Evolutionary conservation across 2,797 vertebrate genomes (phyloP), one percentile per base, ranked within the genome.

Genomic region (Luscinia luscinia): DNA sequence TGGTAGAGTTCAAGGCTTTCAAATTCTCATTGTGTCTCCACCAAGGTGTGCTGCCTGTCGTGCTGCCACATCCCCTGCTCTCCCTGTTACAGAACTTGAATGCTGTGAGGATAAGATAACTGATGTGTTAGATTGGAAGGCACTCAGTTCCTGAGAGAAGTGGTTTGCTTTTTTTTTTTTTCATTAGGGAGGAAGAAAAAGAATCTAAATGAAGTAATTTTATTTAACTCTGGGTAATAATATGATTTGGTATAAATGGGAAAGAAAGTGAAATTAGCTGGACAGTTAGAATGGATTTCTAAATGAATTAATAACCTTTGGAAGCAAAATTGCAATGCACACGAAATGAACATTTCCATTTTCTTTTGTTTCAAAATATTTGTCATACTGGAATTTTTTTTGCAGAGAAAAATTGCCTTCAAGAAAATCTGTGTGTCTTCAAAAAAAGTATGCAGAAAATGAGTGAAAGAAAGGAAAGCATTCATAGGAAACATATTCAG

Each of bases 361-460:
- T 89, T 79, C 27, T 75, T 90, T 74, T 41, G 38, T 70, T 90
- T 85, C 16, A 57, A 66, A 89, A n/a, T n/a, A 22, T 79, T 92
- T 73, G 43, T 90, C 6, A 10, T 34, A 27, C n/a, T 34, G 16
- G 24, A 82, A 38, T 23, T 2, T 34, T 34, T 34, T 90, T 90
- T 79, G 15, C 14, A 82, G 32, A 45, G 15, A 76, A n/a, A 21
- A 45, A 36, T 16, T 28, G 1, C 18, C n/a, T 82, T 89, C 40
- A 76, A 45, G 43, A 6, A 91, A 76, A 88, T 68, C 21, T 34
- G 1, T 0, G 0, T 24, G 2, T 41, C 46, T 87, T 90, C 2
- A n/a, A 21, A 43, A 69, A 30, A 76, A 7, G 0, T 5, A 3
- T 38, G 11, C 18, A 24, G 24, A 91, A 92, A 87, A 83, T 27